Evolutionary conservation across 2,888 invertebrate species (phyloP), one percentile per base, ranked within the genome.

Genomic region (Drosophila silvestris): DNA sequence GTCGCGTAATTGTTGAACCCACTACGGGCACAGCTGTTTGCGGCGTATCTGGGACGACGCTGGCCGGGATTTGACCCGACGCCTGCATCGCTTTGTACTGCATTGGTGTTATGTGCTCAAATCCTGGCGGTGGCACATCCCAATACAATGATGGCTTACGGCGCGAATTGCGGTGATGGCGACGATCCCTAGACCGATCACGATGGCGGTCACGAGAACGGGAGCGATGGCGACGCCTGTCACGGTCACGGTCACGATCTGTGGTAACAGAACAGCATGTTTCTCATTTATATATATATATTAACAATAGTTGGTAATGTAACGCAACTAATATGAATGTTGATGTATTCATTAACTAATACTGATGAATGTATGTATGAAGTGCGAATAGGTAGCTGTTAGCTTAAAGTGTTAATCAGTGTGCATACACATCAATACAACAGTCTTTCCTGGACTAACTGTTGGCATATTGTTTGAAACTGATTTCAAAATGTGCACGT

Each of bases 101-200:
- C 88, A 98, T 94, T 16, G 99, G 99, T 19, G 98, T 98, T 85
- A 99, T 98, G 93, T 99, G 98, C 93, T 99, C 99, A 93, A 99
- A 99, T 16, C 99, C 99, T 22, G 97, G 97, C 52, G 99, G 99
- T 16, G 99, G 99, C n/a, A 99, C 97, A 95, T 99, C 99, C 99
- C 99, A 99, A 93, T 99, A 99, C 47, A 98, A 94, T 30, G 98
- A 98, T 47, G 97, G 97, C 94, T 98, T 98, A 90, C 98, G 96
- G 79, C 98, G 95, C 68, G 97, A 95, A 1, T 97, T 97, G 28
- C 83, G 83, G 53, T 86, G 94, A 89, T 86, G 82, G n/a, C 85
- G 83, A 19, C 90, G 91, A 35, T 90, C 82, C 66, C 86, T 67
- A n/a, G 89, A 89, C 10, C 90, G 84, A 2, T 85, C 89, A 58